A percentile compares a stretch with the other conserved stretches of the same genome.
These are phyloP conservation scores for Drosophila mettleri DNA, from an alignment of 2,888 invertebrate genomes.

Conservation along the genomic window DNA sequence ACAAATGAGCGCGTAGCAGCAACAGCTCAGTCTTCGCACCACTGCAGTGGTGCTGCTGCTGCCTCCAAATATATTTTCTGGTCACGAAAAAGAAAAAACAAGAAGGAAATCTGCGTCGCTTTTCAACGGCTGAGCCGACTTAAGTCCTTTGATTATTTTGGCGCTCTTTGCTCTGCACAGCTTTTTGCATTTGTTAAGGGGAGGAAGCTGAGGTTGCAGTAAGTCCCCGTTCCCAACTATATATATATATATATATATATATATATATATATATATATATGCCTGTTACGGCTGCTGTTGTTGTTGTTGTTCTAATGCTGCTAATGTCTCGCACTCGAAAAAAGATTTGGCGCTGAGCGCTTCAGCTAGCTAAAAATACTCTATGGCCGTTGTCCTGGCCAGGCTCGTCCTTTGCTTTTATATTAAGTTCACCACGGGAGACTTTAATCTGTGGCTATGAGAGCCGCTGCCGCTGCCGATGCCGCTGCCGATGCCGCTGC, in stretches of 20 bases:
- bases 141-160: conserved; percentile 80
- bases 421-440: conserved; percentile 85
- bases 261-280: conserved; percentile 20
- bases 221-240: conserved; percentile 38
- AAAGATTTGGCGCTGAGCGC: conserved; percentile 63
- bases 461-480: conserved; percentile 20
- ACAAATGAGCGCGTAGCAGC: conserved; percentile 2
- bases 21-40: background rate
- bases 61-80: background rate
- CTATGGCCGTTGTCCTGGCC: conserved; percentile 56
- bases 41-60: conserved; percentile 3
- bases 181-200: conserved; percentile 31
- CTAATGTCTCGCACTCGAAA: conserved; percentile 78
- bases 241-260: conserved; percentile 13
- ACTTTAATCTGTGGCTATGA: conserved; percentile 82
- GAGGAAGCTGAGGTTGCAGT: conserved; percentile 24
- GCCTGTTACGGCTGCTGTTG: too few relatives aligned
- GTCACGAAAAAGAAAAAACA: background rate
- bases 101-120: conserved; percentile 56
- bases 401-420: conserved; percentile 75
- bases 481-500: conserved; percentile 13
- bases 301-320: conserved; percentile 73
- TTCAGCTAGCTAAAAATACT: conserved; percentile 62
- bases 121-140: conserved; percentile 59
- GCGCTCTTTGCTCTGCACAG: conserved; percentile 54